Base-by-base conservation (phyloP, 2,888 invertebrate species). In the Drosophila recens region DNA sequence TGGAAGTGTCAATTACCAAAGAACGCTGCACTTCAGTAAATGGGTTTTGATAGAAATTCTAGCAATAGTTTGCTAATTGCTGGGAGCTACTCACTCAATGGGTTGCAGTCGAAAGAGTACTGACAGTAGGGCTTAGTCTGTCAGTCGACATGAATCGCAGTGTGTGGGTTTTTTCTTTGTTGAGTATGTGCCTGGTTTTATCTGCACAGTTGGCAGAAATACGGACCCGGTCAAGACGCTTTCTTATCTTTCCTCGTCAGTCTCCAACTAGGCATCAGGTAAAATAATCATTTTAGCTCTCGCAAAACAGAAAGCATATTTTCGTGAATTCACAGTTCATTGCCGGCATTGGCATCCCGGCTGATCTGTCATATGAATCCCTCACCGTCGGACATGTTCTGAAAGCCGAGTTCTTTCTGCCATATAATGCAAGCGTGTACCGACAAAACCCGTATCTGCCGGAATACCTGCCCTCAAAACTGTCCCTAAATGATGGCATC, bases 271-370 rank as follows among this genome's bases (percentile, higher is more conserved):
- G 90, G 43, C 80, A 91, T 82, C 90, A 90, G 83, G 91, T 91
- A 67, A n/a, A 36, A 43, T 13, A 8, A 13, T 38, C 23, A 8
- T n/a, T 23, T 5, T 13, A 53, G 10, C 10, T 13, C 5, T 13
- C n/a, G 8, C 2, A 13, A 5, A 11, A 13, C 3, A 10, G 3
- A 15, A 6, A 1, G n/a, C 4, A 34, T 6, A 13, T 0, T 38
- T 2, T 5, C 2, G 3, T 30, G 6, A 4, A 15, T 5, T 56
- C 40, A 0, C 40, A 91, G 91, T 91, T 91, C 20, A 90, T 91
- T 75, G 89, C 81, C 15, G 91, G 91, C 52, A 89, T 91, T 46
- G 91, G 91, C 20, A 90, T 91, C 61, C 91, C 91, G 0, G 91
- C 90, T 4, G 91, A 91, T 80, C 78, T 91, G 6, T 65, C 77